Percentiles rank a stretch among this genome's conserved stretches.
phyloP scores from a whole-genome alignment of 2,113 vertebrate genomes.

The Pseudorasbora parva region DNA sequence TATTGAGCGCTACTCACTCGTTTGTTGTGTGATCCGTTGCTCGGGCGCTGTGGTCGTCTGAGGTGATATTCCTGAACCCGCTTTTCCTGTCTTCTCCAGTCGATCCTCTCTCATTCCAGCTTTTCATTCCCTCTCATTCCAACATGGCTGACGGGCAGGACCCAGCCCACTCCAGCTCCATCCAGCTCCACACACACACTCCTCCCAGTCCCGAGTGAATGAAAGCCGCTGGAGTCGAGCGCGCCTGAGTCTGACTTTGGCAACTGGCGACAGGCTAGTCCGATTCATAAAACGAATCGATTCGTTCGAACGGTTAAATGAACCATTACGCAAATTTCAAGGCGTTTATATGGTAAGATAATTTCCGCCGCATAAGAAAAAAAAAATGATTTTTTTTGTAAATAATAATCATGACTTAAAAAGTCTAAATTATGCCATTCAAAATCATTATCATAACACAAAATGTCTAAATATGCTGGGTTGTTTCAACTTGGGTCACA shows the following conservation, averaged over 20 bases:
- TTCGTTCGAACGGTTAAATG: neutral
- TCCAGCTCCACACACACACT: conserved; percentile 28
- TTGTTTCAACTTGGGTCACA: no score
- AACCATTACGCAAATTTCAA: neutral
- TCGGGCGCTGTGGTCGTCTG: neutral
- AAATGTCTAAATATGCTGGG: no score
- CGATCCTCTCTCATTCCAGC: conserved; percentile 28
- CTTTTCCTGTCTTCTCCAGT: conserved; percentile 21
- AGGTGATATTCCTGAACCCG: conserved; percentile 28
- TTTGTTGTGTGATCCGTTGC: neutral
- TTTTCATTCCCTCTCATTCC: conserved; percentile 56
- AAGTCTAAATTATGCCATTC: no score
- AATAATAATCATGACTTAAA: no score
- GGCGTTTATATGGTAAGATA: no score
- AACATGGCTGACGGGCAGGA: conserved; percentile 60
- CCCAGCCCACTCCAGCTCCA: conserved; percentile 45
- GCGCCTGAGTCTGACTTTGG: neutral
- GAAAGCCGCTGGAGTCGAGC: conserved; percentile 3
- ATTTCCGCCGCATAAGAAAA: no score
- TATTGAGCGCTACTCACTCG: conserved; percentile 41
- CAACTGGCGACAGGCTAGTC: neutral
- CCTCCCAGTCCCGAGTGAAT: conserved; percentile 40
- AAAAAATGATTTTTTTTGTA: no score
- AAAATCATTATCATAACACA: no score
- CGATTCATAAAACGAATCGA: neutral